Evolutionary conservation across 1,140 invertebrate genomes (phyloP), one percentile per base, ranked within the genome.

Genomic region (Lordiphosa mommai): DNA sequence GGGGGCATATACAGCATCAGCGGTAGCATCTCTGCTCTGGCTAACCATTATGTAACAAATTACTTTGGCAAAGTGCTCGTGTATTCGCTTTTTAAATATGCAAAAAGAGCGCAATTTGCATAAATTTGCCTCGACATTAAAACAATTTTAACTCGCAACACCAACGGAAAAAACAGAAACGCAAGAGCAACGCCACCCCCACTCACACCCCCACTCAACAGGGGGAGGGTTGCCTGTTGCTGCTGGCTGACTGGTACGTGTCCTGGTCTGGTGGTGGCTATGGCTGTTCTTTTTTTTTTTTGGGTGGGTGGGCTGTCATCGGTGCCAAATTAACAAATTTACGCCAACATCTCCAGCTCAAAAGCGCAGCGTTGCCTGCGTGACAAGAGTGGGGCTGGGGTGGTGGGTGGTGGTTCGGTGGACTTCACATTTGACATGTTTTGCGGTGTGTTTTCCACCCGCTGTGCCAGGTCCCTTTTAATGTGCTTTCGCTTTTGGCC

Each of bases 51-150:
- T 85, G 80, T 85, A 71, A 77, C 69, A 82, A 86, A 85, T 79
- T 86, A 86, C 76, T 80, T 86, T 87, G 72, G 66, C 64, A 88
- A 88, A 88, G 86, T 86, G 86, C 86, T 87, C 86, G 76, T 88
- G 80, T 86, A 88, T 84, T 86, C 80, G 80, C 86, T 86, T 86
- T 88, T 88, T 88, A 88, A 88, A 88, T 88, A 88, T 88, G 86
- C 86, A 88, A 88, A 88, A 88, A 88, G 86, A 88, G 76, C 73
- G 76, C 86, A 88, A 88, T 88, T 88, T 88, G 67, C 86, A 88
- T 88, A 88, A 86, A 88, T 88, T 88, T 87, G 73, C 66, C 85
- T 63, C 76, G 63, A 61, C 86, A 88, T 88, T 88, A 88, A 88
- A 87, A 88, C 86, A 88, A 88, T 88, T 88, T 88, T 79, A 86